Base-by-base conservation (phyloP, 2,113 vertebrate genomes). In the Otis tarda region DNA sequence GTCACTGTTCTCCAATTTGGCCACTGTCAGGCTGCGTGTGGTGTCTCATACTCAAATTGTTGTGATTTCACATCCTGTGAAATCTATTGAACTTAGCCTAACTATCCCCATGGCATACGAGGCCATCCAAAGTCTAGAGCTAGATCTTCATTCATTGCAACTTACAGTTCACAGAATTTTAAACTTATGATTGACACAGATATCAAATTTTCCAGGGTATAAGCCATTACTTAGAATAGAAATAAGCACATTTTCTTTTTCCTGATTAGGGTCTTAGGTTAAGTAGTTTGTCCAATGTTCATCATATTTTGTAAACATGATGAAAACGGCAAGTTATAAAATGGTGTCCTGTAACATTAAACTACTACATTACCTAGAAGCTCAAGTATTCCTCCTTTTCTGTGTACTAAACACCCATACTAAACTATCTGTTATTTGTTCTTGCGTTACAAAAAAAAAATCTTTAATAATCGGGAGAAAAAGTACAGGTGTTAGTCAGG, bases 341-440 rank as follows among this genome's bases (percentile, higher is more conserved):
- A 64, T 49, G 14, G 24, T 35, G 81, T 14, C 23, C 10, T 79
- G 27, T 55, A 73, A 63, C 4, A 41, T 65, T 74, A 63, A 73
- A 47, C 4, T 53, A 37, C 57, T 31, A 24, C 4, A 45, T 57
- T 92, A 61, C 41, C 9, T 65, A 39, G 60, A 95, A 81, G 5
- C 6, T 86, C 52, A 75, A 78, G 6, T 75, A 55, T 57, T 70
- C 25, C 52, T 75, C 63, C 6, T 77, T 84, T 93, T 75, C 45
- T 89, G 17, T 67, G 55, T 74, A 85, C 24, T 4, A 65, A 87
- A 61, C 24, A 18, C 28, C 10, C 31, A 64, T 37, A 35, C 5
- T 55, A 37, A 96, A 85, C 20, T 78, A 57, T 41, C 21, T 71
- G 24, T 39, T 27, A n/a, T 81, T 95, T 93, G 3, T n/a, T 89